Base-by-base conservation (phyloP, 2,888 invertebrate species). In the Notodonta dromedarius region DNA sequence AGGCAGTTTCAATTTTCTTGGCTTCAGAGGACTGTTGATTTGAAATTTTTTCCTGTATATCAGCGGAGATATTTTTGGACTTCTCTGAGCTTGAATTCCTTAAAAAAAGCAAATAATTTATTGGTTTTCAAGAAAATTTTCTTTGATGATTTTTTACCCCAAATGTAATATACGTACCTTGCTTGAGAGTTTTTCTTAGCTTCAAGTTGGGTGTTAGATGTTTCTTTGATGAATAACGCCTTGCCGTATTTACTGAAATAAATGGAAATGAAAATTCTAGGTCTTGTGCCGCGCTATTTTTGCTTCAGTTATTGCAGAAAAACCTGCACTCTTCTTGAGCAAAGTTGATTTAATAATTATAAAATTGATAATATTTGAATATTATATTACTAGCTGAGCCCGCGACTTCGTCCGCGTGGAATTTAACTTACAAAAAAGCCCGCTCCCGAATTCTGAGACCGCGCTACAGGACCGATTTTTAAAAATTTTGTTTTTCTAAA, bases 11-110 rank as follows among this genome's bases (percentile, higher is more conserved):
- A 89, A 64, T 66, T 82, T 85, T 65, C 83, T 89, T 6, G 89
- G 87, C 71, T 82, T 87, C 39, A 89, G 67, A 2, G 89, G 88
- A 53, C 84, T 84, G 70, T 79, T 84, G 60, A 90, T 86, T 74
- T 86, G 77, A 71, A 82, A 88, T 35, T 76, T 68, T 77, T 87
- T 90, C 69, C 75, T 85, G 65, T 86, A 82, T 69, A 84, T 85
- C 6, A 87, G 69, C 12, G 85, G 77, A 7, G 90, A 80, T 67
- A 78, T 63, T 66, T 79, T 83, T 58, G 74, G 80, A 39, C 60
- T 65, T 60, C 68, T 63, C 42, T 67, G 57, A 40, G 58, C 56
- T 42, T 67, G 61, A 59, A 58, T 72, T 52, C 73, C 84, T 86
- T 78, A 39, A 82, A 74, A 60, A 32, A 42, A 46, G 32, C 53